A percentile compares a stretch with the other conserved stretches of the same genome.
Conservation (phyloP, 2,888 invertebrate species). For the Phymatocera aterrima region DNA sequence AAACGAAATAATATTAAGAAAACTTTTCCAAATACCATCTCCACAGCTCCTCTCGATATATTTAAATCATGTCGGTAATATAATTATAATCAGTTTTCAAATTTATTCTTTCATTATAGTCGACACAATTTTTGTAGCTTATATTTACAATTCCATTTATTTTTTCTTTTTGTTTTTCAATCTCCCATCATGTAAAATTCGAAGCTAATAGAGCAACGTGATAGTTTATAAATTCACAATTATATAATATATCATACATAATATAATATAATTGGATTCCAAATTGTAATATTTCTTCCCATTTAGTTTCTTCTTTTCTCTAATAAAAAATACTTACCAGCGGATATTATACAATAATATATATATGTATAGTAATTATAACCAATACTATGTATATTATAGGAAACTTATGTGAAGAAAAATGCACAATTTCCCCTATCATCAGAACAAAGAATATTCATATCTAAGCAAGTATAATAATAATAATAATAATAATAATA, state of each 20-base stretch:
- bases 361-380: constrained; percentile 1
- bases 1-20: too few species aligned
- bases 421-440: constrained; percentile 42
- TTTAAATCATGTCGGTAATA: not conserved
- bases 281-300: constrained; percentile 32
- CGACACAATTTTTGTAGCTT: constrained; percentile 30
- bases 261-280: constrained; percentile 45
- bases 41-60: not conserved
- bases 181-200: constrained; percentile 15
- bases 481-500: too few species aligned
- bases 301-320: constrained; percentile 31
- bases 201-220: constrained; percentile 36
- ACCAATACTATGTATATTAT: not conserved
- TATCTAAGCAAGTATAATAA: too few species aligned
- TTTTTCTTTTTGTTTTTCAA: too few species aligned
- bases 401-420: constrained; percentile 37
- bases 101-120: not conserved
- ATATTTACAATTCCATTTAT: constrained; percentile 34
- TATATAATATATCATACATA: too few species aligned
- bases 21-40: not conserved
- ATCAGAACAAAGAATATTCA: constrained; percentile 4
- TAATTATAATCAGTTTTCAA: not conserved
- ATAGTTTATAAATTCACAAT: constrained; percentile 45
- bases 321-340: constrained; percentile 46
- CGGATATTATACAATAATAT: constrained; percentile 6